phyloP scores from a whole-genome alignment of 2,113 vertebrate genomes.

The Ploceus nigricollis region DNA sequence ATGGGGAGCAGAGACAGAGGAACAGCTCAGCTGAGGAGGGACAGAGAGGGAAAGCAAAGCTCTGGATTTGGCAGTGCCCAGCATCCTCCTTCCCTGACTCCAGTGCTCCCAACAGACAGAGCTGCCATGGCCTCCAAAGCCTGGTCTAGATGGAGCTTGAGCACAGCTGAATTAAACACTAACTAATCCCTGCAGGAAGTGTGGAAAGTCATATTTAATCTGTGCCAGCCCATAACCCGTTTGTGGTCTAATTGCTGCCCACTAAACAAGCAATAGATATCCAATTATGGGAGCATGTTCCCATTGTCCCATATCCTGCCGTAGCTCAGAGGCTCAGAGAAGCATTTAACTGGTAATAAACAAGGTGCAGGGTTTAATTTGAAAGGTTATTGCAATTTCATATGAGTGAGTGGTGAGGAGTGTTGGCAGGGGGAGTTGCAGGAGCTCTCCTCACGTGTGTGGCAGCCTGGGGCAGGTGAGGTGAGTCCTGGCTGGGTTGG shows the following conservation, averaged over 20 bases:
- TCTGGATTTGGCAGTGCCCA: not conserved
- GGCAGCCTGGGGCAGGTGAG: not conserved
- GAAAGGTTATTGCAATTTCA: conserved; percentile 52
- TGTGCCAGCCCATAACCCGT: not conserved
- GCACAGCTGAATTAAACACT: not conserved
- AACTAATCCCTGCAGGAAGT: conserved; percentile 14
- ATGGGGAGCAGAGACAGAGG: not conserved
- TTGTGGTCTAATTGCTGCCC: conserved; percentile 43
- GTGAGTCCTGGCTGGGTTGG: not conserved
- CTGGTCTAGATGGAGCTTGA: not conserved
- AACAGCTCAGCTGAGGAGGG: not conserved
- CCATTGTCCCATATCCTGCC: not conserved
- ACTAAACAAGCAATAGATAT: conserved; percentile 34
- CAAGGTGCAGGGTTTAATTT: conserved; percentile 45
- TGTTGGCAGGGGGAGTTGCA: fast-evolving
- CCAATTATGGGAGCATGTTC: conserved; percentile 17
- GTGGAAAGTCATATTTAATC: conserved; percentile 7
- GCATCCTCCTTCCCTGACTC: fast-evolving
- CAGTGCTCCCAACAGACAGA: fast-evolving
- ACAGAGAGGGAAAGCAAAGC: not conserved
- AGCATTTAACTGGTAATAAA: conserved; percentile 60
- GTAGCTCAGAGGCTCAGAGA: conserved; percentile 54
- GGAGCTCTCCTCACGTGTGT: not conserved
- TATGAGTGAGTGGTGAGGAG: not conserved
- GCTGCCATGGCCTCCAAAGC: not conserved